phyloP scores from a whole-genome alignment of 2,888 invertebrate genomes.

The Metopia argyrocephala region DNA sequence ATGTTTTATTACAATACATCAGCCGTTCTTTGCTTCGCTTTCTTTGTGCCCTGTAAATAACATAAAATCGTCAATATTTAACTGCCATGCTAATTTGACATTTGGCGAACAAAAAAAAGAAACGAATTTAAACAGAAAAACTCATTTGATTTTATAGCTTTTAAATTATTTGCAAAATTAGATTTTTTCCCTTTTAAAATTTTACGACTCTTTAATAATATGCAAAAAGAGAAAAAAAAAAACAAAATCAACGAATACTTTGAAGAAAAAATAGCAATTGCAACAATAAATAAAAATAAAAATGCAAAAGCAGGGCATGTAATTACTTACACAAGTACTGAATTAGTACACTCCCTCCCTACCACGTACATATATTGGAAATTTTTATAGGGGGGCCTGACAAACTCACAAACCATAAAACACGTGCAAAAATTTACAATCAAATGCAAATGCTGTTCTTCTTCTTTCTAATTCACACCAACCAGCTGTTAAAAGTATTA shows the following conservation, averaged over 20 bases:
- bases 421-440: constrained; percentile 57
- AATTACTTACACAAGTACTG: constrained; percentile 40
- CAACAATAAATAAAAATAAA: neutral
- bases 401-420: constrained; percentile 43
- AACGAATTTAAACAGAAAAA: neutral
- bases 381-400: constrained; percentile 59
- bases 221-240: constrained; percentile 10
- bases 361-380: too few species aligned
- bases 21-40: neutral
- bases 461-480: constrained; percentile 36
- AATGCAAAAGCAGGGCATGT: constrained; percentile 3
- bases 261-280: neutral
- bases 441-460: constrained; percentile 49
- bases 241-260: too few species aligned
- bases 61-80: constrained; percentile 16
- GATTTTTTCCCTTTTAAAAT: constrained; percentile 54
- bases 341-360: constrained; percentile 35
- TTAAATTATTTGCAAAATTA: constrained; percentile 61
- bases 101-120: neutral
- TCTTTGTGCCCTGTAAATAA: neutral
- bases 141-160: constrained; percentile 42
- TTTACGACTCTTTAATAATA: constrained; percentile 66
- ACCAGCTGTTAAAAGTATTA: constrained; percentile 56
- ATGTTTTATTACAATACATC: neutral
- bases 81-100: constrained; percentile 22